Evolutionary conservation across 1,140 invertebrate genomes (phyloP), one percentile per base, ranked within the genome.

Genomic region (Pogonomyrmex barbatus): DNA sequence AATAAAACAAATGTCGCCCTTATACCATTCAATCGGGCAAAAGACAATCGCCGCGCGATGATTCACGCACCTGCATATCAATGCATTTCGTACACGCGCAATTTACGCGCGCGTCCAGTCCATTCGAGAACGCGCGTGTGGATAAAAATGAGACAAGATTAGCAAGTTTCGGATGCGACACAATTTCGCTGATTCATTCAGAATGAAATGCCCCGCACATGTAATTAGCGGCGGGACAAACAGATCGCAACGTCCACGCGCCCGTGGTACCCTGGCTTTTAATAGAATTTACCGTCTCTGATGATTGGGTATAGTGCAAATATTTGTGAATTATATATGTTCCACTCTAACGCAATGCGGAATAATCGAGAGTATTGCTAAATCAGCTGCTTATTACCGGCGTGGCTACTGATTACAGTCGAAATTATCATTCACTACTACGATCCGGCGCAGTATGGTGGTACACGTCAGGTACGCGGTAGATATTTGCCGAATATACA

Each of bases 351-450:
- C 63, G 52, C 54, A 88, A 89, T 85, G 76, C 52, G 76, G 58
- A 90, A 89, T 89, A 79, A 88, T 85, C 68, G 87, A 33, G 58
- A 87, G 84, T 91, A 92, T 87, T 90, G 91, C 88, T 88, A 88
- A 89, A 91, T 92, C 88, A 92, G 85, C 81, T 87, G 90, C 89
- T 91, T 89, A 91, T 90, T 85, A 88, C 58, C 81, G 86, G 89
- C 89, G 79, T 73, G 88, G 73, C 76, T 85, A 88, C 86, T 90
- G 88, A 91, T 91, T 90, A 87, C 85, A 63, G 63, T 50, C 83
- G 86, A 90, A 89, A 86, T 86, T 86, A 86, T 86, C 82, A 86
- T 62, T 79, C 76, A 62, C 42, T 73, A 84, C 14, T 76, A 84
- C 36, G n/a, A 24, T 42, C 36, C 36, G 10, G 12, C 10, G 17